A percentile compares a stretch with the other conserved stretches of the same genome.
Conservation (phyloP, 2,888 invertebrate genomes). For the Drosophila mimica region DNA sequence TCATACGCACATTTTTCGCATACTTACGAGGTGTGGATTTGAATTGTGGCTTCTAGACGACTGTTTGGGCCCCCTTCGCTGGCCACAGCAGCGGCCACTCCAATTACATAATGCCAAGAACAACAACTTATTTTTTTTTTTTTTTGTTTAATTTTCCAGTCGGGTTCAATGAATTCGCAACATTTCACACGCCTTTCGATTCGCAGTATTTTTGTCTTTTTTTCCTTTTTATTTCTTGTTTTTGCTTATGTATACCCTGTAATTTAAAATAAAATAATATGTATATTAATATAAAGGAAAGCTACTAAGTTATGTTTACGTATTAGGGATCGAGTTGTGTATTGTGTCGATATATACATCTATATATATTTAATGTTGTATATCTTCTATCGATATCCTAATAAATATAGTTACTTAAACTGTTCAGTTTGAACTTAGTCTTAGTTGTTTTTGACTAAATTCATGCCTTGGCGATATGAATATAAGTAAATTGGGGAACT, state of each 20-base stretch:
- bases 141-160: slow-evolving; percentile 13
- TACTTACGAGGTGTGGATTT: slow-evolving; percentile 45
- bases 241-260: slow-evolving; percentile 26
- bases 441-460: neutral
- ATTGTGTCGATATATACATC: neutral
- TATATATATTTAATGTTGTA: no score
- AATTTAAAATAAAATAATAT: neutral
- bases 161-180: slow-evolving; percentile 71
- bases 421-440: neutral
- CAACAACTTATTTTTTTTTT: slow-evolving; percentile 4
- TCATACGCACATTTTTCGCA: slow-evolving; percentile 66
- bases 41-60: slow-evolving; percentile 27
- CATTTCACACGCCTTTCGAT: slow-evolving; percentile 65
- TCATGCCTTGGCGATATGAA: no score
- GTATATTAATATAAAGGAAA: neutral
- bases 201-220: slow-evolving; percentile 8
- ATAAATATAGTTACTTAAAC: neutral
- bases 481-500: neutral
- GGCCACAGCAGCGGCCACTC: slow-evolving; percentile 17
- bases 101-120: slow-evolving; percentile 59
- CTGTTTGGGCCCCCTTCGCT: slow-evolving; percentile 18
- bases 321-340: neutral
- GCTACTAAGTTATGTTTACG: neutral
- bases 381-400: neutral
- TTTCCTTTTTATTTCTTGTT: neutral